Base-by-base conservation (phyloP, 2,797 vertebrate species). In the Eulemur rubriventer region DNA sequence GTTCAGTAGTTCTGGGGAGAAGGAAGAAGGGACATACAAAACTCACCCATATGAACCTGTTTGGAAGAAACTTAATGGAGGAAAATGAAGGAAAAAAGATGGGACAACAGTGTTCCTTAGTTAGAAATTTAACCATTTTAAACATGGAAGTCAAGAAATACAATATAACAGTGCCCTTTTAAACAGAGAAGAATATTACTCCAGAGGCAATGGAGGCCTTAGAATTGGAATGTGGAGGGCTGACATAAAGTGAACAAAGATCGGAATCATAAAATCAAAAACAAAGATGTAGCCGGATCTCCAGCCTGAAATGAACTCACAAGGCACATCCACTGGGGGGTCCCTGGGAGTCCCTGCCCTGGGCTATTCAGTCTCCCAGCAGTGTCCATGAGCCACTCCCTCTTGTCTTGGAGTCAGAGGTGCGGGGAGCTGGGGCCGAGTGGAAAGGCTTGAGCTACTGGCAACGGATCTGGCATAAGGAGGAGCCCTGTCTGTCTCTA, bases 61-160 rank as follows among this genome's bases (percentile, higher is more conserved):
- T 59, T 93, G 8, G 26, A 17, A 61, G 38, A 92, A 89, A 38
- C 28, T 38, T 92, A 20, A n/a, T 20, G 43, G 63, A 75, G 59
- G 41, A 63, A 85, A 69, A 80, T 65, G 0, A 43, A 90, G 83
- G 43, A n/a, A 76, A 38, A 79, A 79, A 18, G 14, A 65, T 14
- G 63, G 57, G 38, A 55, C 14, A 78, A 46, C 16, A 84, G 9
- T 18, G 76, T 73, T 82, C 28, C 11, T 67, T 38, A 67, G n/a
- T 33, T 93, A 94, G 61, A 65, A 95, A 35, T 76, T 63, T 38
- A 89, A 59, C 50, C n/a, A 84, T 73, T 55, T 61, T 78, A 95
- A 89, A 57, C 33, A 67, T 26, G n/a, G 41, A 50, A 89, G 50
- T 63, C 73, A 92, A 79, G 67, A 61, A 67, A 70, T 73, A 43